Percentiles rank a stretch among this genome's conserved stretches.
These are phyloP conservation scores for Himalopsyche anomala DNA, from an alignment of 2,888 invertebrate genomes.

Conservation along the genomic window DNA sequence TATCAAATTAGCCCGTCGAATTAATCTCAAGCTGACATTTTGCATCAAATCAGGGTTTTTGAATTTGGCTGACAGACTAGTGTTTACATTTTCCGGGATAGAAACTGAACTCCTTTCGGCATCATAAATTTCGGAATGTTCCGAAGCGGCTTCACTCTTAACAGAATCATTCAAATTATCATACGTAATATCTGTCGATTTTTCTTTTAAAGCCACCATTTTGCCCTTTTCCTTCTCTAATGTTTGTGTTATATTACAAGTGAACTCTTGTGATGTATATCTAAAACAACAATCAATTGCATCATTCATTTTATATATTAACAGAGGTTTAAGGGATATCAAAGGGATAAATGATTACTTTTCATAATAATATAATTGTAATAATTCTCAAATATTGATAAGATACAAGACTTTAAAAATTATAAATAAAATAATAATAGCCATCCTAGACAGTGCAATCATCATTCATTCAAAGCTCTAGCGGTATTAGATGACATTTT, in stretches of 20 bases:
- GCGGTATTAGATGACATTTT: too few relatives aligned
- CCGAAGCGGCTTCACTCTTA: constrained; percentile 62
- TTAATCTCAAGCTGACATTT: constrained; percentile 63
- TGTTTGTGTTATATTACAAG: constrained; percentile 41
- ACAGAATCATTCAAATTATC: constrained; percentile 31
- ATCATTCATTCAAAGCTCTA: too few relatives aligned
- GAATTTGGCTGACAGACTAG: not conserved
- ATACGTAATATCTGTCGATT: not conserved
- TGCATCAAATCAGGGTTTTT: not conserved
- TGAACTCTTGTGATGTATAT: constrained; percentile 62
- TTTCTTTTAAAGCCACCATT: constrained; percentile 34
- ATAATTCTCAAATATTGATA: too few relatives aligned
- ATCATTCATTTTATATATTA: too few relatives aligned
- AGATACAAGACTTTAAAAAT: too few relatives aligned
- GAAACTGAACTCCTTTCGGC: not conserved
- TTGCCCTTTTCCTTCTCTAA: constrained; percentile 52
- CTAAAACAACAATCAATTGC: constrained; percentile 59
- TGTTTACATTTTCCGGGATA: not conserved
- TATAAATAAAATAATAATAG: too few relatives aligned
- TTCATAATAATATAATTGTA: too few relatives aligned
- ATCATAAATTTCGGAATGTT: constrained; percentile 6
- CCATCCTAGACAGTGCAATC: too few relatives aligned
- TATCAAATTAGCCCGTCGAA: constrained; percentile 80
- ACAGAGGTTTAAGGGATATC: too few relatives aligned
- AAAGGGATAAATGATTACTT: too few relatives aligned